phyloP scores from a whole-genome alignment of 2,797 vertebrate species.

The Peromyscus melanophrys region DNA sequence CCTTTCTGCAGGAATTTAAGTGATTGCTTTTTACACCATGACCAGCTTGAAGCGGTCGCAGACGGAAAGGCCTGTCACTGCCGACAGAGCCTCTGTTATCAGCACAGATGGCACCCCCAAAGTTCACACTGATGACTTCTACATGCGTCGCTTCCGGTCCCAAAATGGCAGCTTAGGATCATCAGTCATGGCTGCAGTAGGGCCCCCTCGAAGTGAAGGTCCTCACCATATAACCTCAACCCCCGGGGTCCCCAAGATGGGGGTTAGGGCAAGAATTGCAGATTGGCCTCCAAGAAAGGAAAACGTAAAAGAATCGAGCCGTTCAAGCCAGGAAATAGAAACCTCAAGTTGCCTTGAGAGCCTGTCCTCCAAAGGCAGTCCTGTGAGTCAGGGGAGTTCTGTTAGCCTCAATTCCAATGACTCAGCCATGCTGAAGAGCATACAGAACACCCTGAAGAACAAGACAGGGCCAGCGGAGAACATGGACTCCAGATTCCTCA shows the following conservation, averaged over 20 bases:
- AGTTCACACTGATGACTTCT: slow-evolving; percentile 96
- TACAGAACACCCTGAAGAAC: slow-evolving; percentile 96
- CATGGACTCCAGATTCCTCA: slow-evolving; percentile 93
- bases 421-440: slow-evolving; percentile 97
- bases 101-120: slow-evolving; percentile 91
- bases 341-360: slow-evolving; percentile 91
- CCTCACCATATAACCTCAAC: slow-evolving; percentile 93
- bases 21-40: slow-evolving; percentile 91
- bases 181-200: slow-evolving; percentile 90
- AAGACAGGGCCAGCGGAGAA: slow-evolving; percentile 92
- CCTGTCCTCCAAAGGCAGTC: slow-evolving; percentile 92
- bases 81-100: slow-evolving; percentile 86
- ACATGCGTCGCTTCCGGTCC: slow-evolving; percentile 94
- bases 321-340: slow-evolving; percentile 92
- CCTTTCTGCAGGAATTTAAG: slow-evolving; percentile 89
- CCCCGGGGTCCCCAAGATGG: slow-evolving; percentile 98
- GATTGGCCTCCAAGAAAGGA: slow-evolving; percentile 99
- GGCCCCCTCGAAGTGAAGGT: slow-evolving; percentile 94
- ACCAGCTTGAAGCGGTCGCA: slow-evolving; percentile 96
- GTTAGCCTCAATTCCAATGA: slow-evolving; percentile 94
- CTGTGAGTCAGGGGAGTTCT: slow-evolving; percentile 93
- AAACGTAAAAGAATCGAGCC: slow-evolving; percentile 90
- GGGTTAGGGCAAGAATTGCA: slow-evolving; percentile 97
- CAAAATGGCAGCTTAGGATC: slow-evolving; percentile 94
- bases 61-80: slow-evolving; percentile 94